Conservation (phyloP, 64 coral and sea anemone species). For the Anthopleura sola region DNA sequence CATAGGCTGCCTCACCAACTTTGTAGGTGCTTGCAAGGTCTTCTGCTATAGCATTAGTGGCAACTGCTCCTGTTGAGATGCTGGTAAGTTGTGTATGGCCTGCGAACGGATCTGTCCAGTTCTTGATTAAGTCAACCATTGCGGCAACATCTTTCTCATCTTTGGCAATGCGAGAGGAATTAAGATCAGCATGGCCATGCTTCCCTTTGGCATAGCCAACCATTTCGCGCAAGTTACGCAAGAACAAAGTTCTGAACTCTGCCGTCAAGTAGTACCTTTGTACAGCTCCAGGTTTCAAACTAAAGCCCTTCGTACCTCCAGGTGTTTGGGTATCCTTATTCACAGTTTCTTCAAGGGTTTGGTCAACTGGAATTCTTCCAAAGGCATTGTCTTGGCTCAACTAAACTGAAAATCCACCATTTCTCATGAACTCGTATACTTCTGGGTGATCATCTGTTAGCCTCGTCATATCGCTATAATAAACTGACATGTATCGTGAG, state of each 20-base stretch:
- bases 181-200: slow-evolving; percentile 29
- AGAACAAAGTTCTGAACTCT: slow-evolving; percentile 6
- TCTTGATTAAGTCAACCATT: slow-evolving; percentile 14
- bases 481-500: slow-evolving; percentile 32
- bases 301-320: slow-evolving; percentile 12
- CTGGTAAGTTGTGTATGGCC: slow-evolving; percentile 30
- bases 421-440: neutral
- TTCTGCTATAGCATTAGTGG: slow-evolving; percentile 14
- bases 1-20: slow-evolving; percentile 26
- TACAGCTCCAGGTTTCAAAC: slow-evolving; percentile 15
- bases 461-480: slow-evolving; percentile 30
- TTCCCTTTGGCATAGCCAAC: neutral
- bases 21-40: slow-evolving; percentile 12
- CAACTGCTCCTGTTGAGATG: slow-evolving; percentile 34
- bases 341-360: slow-evolving; percentile 1
- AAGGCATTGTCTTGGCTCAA: neutral
- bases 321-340: slow-evolving; percentile 23
- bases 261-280: neutral
- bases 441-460: slow-evolving; percentile 29
- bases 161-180: slow-evolving; percentile 3
- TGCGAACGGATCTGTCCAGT: slow-evolving; percentile 28
- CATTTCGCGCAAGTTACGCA: neutral
- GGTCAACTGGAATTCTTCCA: neutral
- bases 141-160: slow-evolving; percentile 37
- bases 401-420: slow-evolving; percentile 24